Conservation (phyloP, 2,113 vertebrate species). For the Gallinago jamesoni region DNA sequence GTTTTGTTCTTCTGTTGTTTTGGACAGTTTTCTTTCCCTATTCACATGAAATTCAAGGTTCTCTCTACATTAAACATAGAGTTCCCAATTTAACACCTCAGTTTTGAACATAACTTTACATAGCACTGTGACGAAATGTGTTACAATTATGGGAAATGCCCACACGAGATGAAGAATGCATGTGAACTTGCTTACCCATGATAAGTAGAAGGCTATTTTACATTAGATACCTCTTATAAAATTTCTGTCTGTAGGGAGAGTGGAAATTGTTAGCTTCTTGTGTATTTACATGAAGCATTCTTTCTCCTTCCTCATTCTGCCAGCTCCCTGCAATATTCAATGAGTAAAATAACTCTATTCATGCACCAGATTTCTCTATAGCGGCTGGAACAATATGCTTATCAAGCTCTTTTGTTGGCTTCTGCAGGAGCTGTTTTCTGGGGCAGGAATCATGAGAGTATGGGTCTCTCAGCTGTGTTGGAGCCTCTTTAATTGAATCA, state of each 20-base stretch:
- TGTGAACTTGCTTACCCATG: fast-evolving
- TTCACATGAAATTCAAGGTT: neutral
- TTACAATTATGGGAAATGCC: neutral
- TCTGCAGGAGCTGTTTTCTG: neutral
- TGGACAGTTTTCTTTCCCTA: neutral
- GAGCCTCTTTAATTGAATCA: neutral
- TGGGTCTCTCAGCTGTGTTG: neutral
- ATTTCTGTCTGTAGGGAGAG: neutral
- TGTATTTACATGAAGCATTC: neutral
- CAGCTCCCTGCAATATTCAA: neutral
- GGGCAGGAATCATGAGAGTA: neutral
- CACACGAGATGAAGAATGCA: neutral
- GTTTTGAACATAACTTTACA: neutral
- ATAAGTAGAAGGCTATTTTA: neutral
- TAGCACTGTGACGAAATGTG: neutral
- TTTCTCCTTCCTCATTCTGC: neutral
- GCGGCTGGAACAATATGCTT: neutral
- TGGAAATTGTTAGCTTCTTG: neutral
- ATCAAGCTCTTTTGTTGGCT: constrained; percentile 6
- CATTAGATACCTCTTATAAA: neutral
- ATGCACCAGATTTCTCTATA: neutral
- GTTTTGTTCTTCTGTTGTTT: neutral
- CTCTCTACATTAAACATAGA: neutral
- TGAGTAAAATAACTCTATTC: neutral
- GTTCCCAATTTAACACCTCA: neutral